Conservation (phyloP, 2,113 vertebrate species). For the Platysteira castanea region DNA sequence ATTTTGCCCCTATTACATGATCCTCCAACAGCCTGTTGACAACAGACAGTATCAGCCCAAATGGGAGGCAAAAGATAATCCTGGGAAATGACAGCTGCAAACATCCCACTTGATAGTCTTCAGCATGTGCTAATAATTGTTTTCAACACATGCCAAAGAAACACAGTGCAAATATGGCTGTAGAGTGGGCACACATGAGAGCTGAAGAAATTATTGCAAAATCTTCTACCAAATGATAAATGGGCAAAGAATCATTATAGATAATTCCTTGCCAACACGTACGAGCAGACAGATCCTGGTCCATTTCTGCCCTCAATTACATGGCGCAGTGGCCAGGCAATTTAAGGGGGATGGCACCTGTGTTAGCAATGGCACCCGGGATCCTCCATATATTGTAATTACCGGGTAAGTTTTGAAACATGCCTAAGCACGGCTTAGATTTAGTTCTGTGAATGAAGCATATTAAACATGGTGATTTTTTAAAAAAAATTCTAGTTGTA, state of each 20-base stretch:
- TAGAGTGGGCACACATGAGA: not conserved
- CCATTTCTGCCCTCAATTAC: not conserved
- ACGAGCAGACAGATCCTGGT: not conserved
- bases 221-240: not conserved
- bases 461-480: not conserved
- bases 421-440: not conserved
- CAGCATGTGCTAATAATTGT: conserved; percentile 47
- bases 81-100: conserved; percentile 64
- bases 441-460: not conserved
- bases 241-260: not conserved
- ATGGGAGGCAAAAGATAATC: conserved; percentile 52
- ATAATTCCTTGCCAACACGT: conserved; percentile 12
- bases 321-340: not conserved
- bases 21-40: conserved; percentile 9
- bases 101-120: conserved; percentile 56
- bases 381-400: not conserved
- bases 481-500: not conserved
- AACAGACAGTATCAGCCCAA: conserved; percentile 54
- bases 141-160: conserved; percentile 62
- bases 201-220: conserved; percentile 7
- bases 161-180: conserved; percentile 10
- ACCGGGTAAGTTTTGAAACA: not conserved
- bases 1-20: not conserved
- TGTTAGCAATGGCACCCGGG: not conserved
- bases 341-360: not conserved